phyloP scores from a whole-genome alignment of 2,888 invertebrate genomes.

The Thymelicus acteon region DNA sequence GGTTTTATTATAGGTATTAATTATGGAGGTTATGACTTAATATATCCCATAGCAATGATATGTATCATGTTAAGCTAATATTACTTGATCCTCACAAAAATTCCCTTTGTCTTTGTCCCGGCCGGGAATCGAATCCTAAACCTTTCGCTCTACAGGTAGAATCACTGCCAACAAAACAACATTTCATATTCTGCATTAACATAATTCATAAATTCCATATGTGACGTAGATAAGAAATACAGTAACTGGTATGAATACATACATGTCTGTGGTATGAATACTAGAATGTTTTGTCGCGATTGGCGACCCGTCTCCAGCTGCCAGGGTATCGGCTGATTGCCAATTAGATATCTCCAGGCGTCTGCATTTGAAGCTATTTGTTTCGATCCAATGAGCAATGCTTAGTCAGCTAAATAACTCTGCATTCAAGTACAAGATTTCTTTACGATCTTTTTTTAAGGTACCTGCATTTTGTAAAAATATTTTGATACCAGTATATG shows the following conservation, averaged over 20 bases:
- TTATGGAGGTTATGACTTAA: too few relatives aligned
- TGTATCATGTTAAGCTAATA: too few relatives aligned
- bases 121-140: too few relatives aligned
- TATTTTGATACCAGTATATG: too few relatives aligned
- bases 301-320: slow-evolving; percentile 17
- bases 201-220: background rate
- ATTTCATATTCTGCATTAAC: too few relatives aligned
- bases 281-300: slow-evolving; percentile 10
- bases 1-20: too few relatives aligned
- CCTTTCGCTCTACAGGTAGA: too few relatives aligned
- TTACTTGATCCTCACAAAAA: too few relatives aligned
- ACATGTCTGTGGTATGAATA: background rate
- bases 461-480: too few relatives aligned
- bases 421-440: background rate
- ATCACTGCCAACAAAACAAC: too few relatives aligned
- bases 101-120: too few relatives aligned
- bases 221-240: slow-evolving; percentile 4
- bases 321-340: slow-evolving; percentile 19
- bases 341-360: slow-evolving; percentile 28
- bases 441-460: background rate
- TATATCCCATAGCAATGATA: too few relatives aligned
- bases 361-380: slow-evolving; percentile 18
- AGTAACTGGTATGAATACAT: background rate
- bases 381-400: slow-evolving; percentile 23
- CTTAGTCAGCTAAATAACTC: slow-evolving; percentile 23